phyloP scores from a whole-genome alignment of 2,888 invertebrate species.

The Trichopoda pennipes region DNA sequence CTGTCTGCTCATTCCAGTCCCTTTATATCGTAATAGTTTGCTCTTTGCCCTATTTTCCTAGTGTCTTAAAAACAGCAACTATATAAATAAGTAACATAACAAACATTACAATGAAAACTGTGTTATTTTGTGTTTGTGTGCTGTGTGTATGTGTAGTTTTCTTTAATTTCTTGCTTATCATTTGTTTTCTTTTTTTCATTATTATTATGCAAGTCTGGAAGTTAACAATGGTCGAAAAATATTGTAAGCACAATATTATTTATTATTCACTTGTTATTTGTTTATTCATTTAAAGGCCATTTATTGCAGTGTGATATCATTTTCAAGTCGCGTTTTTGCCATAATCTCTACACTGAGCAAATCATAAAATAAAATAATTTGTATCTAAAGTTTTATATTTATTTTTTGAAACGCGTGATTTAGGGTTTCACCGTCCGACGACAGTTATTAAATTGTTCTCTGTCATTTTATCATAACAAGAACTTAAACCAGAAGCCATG shows the following conservation, averaged over 20 bases:
- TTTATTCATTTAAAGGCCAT: conserved; percentile 48
- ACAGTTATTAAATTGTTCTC: no score
- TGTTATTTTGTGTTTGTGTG: neutral
- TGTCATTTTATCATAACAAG: no score
- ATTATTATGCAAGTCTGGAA: conserved; percentile 55
- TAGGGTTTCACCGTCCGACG: no score
- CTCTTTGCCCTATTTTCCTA: conserved; percentile 4
- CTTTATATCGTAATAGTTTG: conserved; percentile 23
- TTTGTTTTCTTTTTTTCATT: conserved; percentile 9
- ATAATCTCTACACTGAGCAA: conserved; percentile 10
- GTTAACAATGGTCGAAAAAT: conserved; percentile 43
- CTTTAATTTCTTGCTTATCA: conserved; percentile 2
- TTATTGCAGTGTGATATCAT: conserved; percentile 53
- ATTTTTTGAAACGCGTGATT: no score
- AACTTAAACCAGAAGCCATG: no score
- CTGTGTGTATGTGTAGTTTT: no score
- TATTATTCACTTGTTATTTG: conserved; percentile 23
- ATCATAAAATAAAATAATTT: no score
- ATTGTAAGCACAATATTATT: conserved; percentile 16
- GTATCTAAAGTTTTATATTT: no score
- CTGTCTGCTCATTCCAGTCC: conserved; percentile 3
- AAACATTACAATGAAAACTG: conserved; percentile 6
- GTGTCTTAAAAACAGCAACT: neutral
- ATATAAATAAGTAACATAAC: conserved; percentile 26
- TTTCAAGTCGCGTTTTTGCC: conserved; percentile 23